phyloP scores from a whole-genome alignment of 2,113 vertebrate species.

The Mesocricetus auratus region DNA sequence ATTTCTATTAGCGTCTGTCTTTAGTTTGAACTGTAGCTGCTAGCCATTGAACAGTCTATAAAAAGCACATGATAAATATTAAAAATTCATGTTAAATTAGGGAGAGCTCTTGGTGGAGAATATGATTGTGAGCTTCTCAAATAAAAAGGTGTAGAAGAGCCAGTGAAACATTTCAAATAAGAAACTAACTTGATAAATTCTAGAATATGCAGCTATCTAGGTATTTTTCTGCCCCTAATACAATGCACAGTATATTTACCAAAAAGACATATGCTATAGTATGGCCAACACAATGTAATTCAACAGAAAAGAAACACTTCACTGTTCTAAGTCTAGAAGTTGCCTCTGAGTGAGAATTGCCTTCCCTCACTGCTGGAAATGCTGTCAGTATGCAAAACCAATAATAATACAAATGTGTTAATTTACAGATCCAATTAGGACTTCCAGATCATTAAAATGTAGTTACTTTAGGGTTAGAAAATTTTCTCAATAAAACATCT shows the following conservation, averaged over 20 bases:
- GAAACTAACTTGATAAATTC: background rate
- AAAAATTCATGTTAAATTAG: background rate
- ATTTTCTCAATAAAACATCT: conserved; percentile 16
- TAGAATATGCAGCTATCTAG: background rate
- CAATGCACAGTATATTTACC: background rate
- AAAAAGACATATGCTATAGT: background rate
- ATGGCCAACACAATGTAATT: background rate
- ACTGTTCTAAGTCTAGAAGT: background rate
- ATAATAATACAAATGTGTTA: background rate
- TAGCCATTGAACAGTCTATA: background rate
- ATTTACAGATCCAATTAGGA: background rate
- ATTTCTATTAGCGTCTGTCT: background rate
- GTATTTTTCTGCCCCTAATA: background rate
- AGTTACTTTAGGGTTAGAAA: background rate
- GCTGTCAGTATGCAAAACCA: conserved; percentile 47
- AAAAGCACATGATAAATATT: background rate
- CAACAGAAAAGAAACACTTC: background rate
- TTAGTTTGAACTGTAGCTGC: background rate
- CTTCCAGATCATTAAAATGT: background rate
- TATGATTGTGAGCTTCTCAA: background rate
- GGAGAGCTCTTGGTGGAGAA: background rate
- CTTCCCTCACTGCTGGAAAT: conserved; percentile 70
- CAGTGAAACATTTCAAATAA: background rate
- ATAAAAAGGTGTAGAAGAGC: background rate
- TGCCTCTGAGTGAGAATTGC: background rate